Percentiles rank a stretch among this genome's conserved stretches.
Evolutionary conservation across 2,888 invertebrate genomes (phyloP).

Genomic region (Saturnia japonica): DNA sequence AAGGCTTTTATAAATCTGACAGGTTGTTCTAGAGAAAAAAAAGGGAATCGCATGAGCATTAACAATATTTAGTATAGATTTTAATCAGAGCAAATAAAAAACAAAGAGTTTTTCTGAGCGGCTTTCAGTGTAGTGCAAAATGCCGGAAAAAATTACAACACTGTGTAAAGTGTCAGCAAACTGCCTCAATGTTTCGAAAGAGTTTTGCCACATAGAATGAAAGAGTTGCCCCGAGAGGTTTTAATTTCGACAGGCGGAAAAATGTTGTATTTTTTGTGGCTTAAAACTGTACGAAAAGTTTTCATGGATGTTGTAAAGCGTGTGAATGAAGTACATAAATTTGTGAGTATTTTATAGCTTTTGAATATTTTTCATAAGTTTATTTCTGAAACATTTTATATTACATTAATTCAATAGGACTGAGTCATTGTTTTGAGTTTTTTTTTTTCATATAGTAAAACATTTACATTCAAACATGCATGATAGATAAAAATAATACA

Average conservation of each 20-base stretch:
- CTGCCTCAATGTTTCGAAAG: constrained; percentile 40
- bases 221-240: constrained; percentile 22
- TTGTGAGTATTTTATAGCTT: background rate
- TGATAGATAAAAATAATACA: background rate
- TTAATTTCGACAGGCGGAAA: constrained; percentile 21
- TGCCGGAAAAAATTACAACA: constrained; percentile 33
- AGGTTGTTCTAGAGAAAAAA: too few relatives aligned
- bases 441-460: background rate
- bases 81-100: background rate
- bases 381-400: background rate
- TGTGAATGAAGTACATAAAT: background rate
- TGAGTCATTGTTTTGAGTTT: background rate
- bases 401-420: background rate
- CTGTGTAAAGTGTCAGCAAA: constrained; percentile 38
- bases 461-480: background rate
- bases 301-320: constrained; percentile 9
- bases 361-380: background rate
- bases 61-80: too few relatives aligned
- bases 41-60: too few relatives aligned
- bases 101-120: constrained; percentile 2
- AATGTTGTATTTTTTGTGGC: constrained; percentile 15
- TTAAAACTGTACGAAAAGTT: constrained; percentile 8
- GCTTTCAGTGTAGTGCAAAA: background rate
- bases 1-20: too few relatives aligned
- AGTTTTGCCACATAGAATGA: constrained; percentile 32